Percentiles rank a stretch among this genome's conserved stretches.
Evolutionary conservation across 2,888 invertebrate species (phyloP).

Genomic region (Lepidonotus clava): DNA sequence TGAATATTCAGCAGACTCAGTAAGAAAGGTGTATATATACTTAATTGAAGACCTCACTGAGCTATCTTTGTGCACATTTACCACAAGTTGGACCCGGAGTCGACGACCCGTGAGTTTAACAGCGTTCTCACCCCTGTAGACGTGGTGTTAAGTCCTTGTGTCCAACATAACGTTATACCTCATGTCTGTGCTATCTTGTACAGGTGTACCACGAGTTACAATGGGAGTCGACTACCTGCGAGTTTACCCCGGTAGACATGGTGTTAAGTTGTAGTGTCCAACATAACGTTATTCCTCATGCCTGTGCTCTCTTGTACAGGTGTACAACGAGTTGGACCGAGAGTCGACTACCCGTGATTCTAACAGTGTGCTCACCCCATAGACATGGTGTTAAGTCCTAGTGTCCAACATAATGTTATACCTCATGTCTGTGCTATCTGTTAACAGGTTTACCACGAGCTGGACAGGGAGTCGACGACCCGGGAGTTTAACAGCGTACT

Average conservation of each 20-base stretch:
- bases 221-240: conserved; percentile 66
- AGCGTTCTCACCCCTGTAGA: conserved; percentile 74
- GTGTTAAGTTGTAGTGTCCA: too few relatives aligned
- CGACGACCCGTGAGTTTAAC: conserved; percentile 67
- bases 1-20: too few relatives aligned
- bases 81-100: conserved; percentile 69
- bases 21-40: too few relatives aligned
- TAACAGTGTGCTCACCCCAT: neutral
- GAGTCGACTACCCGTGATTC: neutral
- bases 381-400: neutral
- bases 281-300: too few relatives aligned
- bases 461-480: conserved; percentile 67
- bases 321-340: neutral
- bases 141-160: too few relatives aligned
- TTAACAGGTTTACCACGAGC: conserved; percentile 73
- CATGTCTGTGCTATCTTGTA: neutral
- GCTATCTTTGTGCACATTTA: conserved; percentile 69
- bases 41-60: neutral
- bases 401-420: too few relatives aligned
- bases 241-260: conserved; percentile 72
- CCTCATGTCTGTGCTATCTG: neutral
- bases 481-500: conserved; percentile 70
- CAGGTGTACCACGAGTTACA: conserved; percentile 75
- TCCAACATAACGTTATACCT: neutral
- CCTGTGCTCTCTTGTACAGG: too few relatives aligned